Percentiles rank a stretch among this genome's conserved stretches.
phyloP scores from a whole-genome alignment of 2,888 invertebrate species.

The Alcis repandata region DNA sequence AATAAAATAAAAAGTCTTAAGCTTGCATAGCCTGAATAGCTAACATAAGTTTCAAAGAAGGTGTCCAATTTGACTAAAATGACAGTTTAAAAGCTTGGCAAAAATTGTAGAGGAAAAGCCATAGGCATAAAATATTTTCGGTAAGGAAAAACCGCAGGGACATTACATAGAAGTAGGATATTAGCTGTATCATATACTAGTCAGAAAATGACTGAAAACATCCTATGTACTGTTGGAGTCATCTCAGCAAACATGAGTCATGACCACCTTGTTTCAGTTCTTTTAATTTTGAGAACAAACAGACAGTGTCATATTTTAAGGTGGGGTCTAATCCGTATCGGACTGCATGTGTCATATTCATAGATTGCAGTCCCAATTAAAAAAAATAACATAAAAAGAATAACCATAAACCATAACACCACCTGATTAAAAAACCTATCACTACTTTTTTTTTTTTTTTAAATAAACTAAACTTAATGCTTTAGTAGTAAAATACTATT shows the following conservation, averaged over 20 bases:
- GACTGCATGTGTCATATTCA: not conserved
- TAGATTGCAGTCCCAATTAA: no score
- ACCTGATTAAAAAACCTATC: no score
- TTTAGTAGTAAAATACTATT: no score
- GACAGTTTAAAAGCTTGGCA: not conserved
- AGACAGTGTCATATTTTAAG: not conserved
- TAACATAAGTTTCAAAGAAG: no score
- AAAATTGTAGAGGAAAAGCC: not conserved
- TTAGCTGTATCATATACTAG: not conserved
- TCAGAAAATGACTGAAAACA: not conserved
- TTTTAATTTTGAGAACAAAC: not conserved
- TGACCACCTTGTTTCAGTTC: not conserved
- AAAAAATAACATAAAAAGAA: no score
- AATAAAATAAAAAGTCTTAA: no score
- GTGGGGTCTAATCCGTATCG: not conserved
- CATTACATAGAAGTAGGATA: not conserved
- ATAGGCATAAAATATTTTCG: not conserved
- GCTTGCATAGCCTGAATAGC: no score
- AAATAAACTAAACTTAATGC: no score
- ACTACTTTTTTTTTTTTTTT: no score
- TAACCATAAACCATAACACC: no score
- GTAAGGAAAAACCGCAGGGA: not conserved
- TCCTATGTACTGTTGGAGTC: not conserved
- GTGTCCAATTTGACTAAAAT: no score
- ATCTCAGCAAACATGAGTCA: conserved; percentile 18